These are phyloP conservation scores for Venusia cambrica DNA, from an alignment of 2,888 invertebrate species.

Conservation along the genomic window DNA sequence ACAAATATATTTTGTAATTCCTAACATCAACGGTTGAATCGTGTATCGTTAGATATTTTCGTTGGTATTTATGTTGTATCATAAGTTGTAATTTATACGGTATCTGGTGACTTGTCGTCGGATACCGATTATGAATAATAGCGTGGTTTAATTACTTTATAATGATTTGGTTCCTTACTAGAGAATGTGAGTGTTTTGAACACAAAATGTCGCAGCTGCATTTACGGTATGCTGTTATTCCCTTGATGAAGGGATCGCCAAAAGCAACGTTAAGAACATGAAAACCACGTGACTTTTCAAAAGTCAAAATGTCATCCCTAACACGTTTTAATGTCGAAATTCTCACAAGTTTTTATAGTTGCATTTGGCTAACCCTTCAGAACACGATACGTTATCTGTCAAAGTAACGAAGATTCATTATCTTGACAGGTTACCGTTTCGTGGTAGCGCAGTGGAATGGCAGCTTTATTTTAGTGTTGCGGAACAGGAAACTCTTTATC, in stretches of 20 bases:
- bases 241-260: too few relatives aligned
- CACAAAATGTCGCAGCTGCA: slow-evolving; percentile 31
- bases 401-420: too few relatives aligned
- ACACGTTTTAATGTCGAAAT: too few relatives aligned
- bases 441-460: too few relatives aligned
- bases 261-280: too few relatives aligned
- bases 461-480: slow-evolving; percentile 28
- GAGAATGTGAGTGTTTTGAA: slow-evolving; percentile 22
- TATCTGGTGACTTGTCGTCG: slow-evolving; percentile 20
- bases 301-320: too few relatives aligned
- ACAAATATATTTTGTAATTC: too few relatives aligned
- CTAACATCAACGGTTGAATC: slow-evolving; percentile 11
- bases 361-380: too few relatives aligned
- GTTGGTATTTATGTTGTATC: slow-evolving; percentile 32
- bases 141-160: slow-evolving; percentile 29
- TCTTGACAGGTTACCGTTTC: too few relatives aligned
- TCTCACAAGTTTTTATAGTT: too few relatives aligned
- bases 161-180: slow-evolving; percentile 30
- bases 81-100: slow-evolving; percentile 33
- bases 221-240: slow-evolving; percentile 37
- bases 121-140: slow-evolving; percentile 20
- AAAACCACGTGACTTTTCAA: too few relatives aligned
- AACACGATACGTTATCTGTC: too few relatives aligned
- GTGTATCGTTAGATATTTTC: slow-evolving; percentile 25
- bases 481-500: slow-evolving; percentile 27